Conservation (phyloP, 1,140 invertebrate genomes). For the Orussus abietinus region DNA sequence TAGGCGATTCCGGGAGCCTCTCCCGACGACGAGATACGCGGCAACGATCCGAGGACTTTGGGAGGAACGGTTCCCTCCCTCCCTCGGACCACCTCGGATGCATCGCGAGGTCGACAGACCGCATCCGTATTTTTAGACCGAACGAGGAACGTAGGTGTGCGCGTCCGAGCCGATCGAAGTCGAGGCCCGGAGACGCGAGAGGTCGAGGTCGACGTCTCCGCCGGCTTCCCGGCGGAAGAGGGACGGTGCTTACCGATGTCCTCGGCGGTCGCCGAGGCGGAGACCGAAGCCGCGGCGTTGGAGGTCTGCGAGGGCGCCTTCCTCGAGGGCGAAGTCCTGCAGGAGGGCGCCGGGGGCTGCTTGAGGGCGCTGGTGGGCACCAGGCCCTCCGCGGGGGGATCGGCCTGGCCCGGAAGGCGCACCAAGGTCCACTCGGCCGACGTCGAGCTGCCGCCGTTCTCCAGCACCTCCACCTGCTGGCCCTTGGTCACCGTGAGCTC, state of each 20-base stretch:
- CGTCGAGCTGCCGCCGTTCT: conserved; percentile 53
- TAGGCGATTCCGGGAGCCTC: no score
- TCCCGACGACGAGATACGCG: no score
- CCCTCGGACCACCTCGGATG: no score
- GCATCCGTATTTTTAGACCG: conserved; percentile 32
- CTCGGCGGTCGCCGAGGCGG: conserved; percentile 35
- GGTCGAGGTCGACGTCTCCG: no score
- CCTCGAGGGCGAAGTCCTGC: conserved; percentile 62
- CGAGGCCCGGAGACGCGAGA: no score
- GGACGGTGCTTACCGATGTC: conserved; percentile 45
- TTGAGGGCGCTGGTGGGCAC: conserved; percentile 81
- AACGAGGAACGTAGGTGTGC: conserved; percentile 2
- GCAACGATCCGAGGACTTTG: no score
- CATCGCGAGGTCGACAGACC: no score
- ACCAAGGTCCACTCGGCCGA: conserved; percentile 55
- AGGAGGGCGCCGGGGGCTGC: conserved; percentile 63
- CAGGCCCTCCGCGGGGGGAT: conserved; percentile 69
- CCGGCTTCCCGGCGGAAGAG: no score
- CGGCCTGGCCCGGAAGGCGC: conserved; percentile 52
- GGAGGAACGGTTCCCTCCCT: no score
- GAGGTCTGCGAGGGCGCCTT: conserved; percentile 39
- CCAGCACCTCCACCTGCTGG: conserved; percentile 89
- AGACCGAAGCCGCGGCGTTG: no score
- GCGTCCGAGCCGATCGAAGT: no score
- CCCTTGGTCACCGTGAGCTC: conserved; percentile 79